Base-by-base conservation (phyloP, 2,888 invertebrate genomes). In the Eucera pruinosa region DNA sequence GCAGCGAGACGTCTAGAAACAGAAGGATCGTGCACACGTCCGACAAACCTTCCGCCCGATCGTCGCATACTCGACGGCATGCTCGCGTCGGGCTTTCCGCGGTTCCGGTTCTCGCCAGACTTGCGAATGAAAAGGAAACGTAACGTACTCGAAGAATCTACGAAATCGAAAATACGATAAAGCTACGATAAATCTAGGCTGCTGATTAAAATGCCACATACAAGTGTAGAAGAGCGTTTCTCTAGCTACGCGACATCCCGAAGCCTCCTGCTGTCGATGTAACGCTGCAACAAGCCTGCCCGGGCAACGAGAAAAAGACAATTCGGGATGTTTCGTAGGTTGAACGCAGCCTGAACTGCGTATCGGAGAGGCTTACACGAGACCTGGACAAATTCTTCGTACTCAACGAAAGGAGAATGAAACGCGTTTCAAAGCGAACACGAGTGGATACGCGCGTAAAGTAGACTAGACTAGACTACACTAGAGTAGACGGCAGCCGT, bases 331-430 rank as follows among this genome's bases (percentile, higher is more conserved):
- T 62, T 55, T 48, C 41, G 33, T 55, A 73, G 55, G 33, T 48
- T 61, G 54, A 41, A 69, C 36, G 39, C 23, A 39, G 39, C 43
- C 58, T 54, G 33, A n/a, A n/a, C n/a, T 36, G 43, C 18, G 54
- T 50, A 33, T 23, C 52, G 52, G 4, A n/a, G 7, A 54, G 30
- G 9, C 41, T 71, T 25, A 27, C 61, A 71, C 73, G 72, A 43
- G 47, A 54, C 9, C 11, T 62, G 9, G 36, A 72, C 73, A 72
- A 72, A 73, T 72, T 73, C 73, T 73, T 72, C 73, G 72, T 73
- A 62, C 9, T 55, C 41, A 18, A 25, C 13, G n/a, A 25, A 27
- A 27, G 15, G 27, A n/a, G 0, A 11, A 47, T 23, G 2, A 5
- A 25, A 11, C 18, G 13, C 9, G n/a, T 36, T 18, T 36, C 6